Conservation (phyloP, 2,888 invertebrate species). For the Aelia acuminata region DNA sequence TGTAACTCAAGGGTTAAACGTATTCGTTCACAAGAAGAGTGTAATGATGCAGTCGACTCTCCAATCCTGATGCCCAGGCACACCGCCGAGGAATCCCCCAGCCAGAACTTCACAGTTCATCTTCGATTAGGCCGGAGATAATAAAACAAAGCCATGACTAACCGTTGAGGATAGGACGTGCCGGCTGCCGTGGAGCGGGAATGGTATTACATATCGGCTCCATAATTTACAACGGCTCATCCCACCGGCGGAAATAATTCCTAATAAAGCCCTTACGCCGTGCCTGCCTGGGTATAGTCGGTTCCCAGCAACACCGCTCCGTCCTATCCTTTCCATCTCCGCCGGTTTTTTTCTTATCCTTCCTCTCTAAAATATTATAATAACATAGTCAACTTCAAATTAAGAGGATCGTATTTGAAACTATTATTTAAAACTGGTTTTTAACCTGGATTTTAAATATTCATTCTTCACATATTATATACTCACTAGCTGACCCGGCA, state of each 20-base stretch:
- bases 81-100: background rate
- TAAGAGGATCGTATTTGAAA: background rate
- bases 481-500: too few species aligned
- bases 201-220: constrained; percentile 33
- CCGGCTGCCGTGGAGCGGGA: constrained; percentile 15
- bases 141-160: constrained; percentile 44
- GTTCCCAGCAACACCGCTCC: background rate
- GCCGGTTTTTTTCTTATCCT: background rate
- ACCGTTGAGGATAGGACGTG: background rate
- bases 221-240: constrained; percentile 18
- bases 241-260: constrained; percentile 44
- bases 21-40: background rate
- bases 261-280: constrained; percentile 45
- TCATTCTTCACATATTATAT: too few species aligned
- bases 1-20: too few species aligned
- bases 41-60: background rate
- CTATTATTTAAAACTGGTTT: background rate
- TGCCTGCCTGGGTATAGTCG: constrained; percentile 22
- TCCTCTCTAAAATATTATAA: background rate
- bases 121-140: constrained; percentile 28
- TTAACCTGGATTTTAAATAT: too few species aligned
- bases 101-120: constrained; percentile 37
- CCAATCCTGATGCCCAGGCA: background rate
- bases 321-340: background rate
- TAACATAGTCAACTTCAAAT: background rate